Evolutionary conservation across 2,113 vertebrate species (phyloP).

Genomic region (Pipa parva): DNA sequence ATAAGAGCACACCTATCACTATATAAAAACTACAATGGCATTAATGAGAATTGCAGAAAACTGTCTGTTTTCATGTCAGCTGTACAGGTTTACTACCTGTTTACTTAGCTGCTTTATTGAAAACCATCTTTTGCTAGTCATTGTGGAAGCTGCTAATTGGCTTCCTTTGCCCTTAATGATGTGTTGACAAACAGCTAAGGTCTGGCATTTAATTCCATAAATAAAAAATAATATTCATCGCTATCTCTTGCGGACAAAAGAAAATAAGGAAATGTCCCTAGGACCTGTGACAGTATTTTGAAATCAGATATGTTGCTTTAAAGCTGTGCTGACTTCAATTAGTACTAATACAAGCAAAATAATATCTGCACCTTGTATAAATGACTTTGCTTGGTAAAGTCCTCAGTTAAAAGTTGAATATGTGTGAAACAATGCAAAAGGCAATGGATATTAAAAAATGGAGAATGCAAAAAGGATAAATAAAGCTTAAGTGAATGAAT

Average conservation of each 20-base stretch:
- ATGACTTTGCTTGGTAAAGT: too few relatives aligned
- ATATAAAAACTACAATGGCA: not conserved
- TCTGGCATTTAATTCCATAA: constrained; percentile 11
- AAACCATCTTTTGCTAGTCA: not conserved
- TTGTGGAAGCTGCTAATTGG: constrained; percentile 11
- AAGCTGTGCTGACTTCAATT: too few relatives aligned
- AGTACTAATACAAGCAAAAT: too few relatives aligned
- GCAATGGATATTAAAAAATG: too few relatives aligned
- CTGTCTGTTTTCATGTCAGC: too few relatives aligned
- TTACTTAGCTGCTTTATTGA: constrained; percentile 50
- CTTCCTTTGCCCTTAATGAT: constrained; percentile 22
- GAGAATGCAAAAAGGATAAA: too few relatives aligned
- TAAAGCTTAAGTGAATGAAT: too few relatives aligned
- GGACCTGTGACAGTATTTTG: constrained; percentile 6
- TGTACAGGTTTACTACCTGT: too few relatives aligned
- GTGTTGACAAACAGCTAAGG: constrained; percentile 35
- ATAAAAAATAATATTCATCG: constrained; percentile 11
- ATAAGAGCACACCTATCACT: not conserved
- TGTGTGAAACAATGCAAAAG: too few relatives aligned
- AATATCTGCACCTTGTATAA: too few relatives aligned
- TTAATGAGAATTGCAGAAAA: not conserved
- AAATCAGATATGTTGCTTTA: not conserved
- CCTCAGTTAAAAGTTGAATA: too few relatives aligned
- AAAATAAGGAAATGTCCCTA: constrained; percentile 30
- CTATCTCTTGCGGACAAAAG: constrained; percentile 23